phyloP scores from a whole-genome alignment of 1,140 invertebrate species.

The Papilio aristodemus region DNA sequence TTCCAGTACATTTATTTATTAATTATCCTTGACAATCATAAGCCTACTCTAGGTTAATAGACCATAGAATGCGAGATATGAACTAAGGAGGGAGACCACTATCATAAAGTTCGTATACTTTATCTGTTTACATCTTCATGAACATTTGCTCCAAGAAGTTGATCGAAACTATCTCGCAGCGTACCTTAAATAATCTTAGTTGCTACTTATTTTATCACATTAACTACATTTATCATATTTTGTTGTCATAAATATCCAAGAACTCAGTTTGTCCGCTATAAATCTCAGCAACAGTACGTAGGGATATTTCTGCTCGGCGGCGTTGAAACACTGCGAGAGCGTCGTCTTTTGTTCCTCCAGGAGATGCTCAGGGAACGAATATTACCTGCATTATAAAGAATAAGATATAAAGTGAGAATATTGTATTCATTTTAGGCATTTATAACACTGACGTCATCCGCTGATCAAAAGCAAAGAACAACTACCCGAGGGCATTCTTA shows the following conservation, averaged over 20 bases:
- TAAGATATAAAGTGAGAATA: background rate
- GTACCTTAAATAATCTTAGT: too few relatives aligned
- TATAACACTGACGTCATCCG: too few relatives aligned
- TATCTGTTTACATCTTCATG: too few relatives aligned
- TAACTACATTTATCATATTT: slow-evolving; percentile 9
- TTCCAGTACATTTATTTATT: too few relatives aligned
- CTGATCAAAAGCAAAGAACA: background rate
- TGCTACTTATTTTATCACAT: background rate
- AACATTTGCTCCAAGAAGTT: too few relatives aligned
- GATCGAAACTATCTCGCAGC: too few relatives aligned
- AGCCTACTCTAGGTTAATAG: too few relatives aligned
- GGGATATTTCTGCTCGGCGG: slow-evolving; percentile 5
- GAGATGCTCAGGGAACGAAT: slow-evolving; percentile 4
- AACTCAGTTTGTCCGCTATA: slow-evolving; percentile 9
- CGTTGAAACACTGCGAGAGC: slow-evolving; percentile 9
- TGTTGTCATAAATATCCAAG: slow-evolving; percentile 3
- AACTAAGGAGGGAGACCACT: too few relatives aligned
- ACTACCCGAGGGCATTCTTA: background rate
- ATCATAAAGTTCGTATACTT: too few relatives aligned
- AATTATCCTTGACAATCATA: too few relatives aligned
- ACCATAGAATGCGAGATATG: too few relatives aligned
- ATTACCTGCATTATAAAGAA: background rate
- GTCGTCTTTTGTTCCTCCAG: slow-evolving; percentile 3
- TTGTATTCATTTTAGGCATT: too few relatives aligned
- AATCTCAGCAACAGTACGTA: slow-evolving; percentile 4